Evolutionary conservation across 1,140 invertebrate genomes (phyloP).

Genomic region (Cydia splendana): DNA sequence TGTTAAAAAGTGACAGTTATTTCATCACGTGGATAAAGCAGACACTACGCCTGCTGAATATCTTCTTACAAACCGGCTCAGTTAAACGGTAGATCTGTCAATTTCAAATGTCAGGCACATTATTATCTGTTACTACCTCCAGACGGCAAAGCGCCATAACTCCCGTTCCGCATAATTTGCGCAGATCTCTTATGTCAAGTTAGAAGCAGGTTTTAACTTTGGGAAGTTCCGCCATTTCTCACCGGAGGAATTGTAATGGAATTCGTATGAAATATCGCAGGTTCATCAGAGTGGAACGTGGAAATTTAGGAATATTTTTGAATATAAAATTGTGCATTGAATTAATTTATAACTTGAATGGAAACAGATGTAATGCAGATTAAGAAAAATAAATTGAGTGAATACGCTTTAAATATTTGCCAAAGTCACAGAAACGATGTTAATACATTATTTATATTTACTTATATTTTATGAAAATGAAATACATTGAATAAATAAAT

Average conservation of each 20-base stretch:
- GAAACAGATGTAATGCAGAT: not conserved
- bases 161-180: not conserved
- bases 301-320: not conserved
- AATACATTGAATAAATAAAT: too few species aligned
- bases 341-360: not conserved
- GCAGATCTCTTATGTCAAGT: not conserved
- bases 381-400: not conserved
- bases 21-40: too few species aligned
- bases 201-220: constrained; percentile 1
- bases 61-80: too few species aligned
- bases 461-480: too few species aligned
- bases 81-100: too few species aligned
- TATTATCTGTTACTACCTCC: not conserved
- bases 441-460: too few species aligned
- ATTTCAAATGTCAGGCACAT: not conserved
- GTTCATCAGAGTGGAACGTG: not conserved
- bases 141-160: not conserved
- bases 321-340: not conserved
- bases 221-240: not conserved
- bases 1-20: too few species aligned
- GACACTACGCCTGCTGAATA: too few species aligned
- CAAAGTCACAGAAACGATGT: too few species aligned
- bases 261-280: constrained; percentile 2
- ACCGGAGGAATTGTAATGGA: not conserved
- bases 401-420: too few species aligned